A percentile compares a stretch with the other conserved stretches of the same genome.
These are phyloP conservation scores for Dexiosoma caninum DNA, from an alignment of 2,888 invertebrate species.

Conservation along the genomic window DNA sequence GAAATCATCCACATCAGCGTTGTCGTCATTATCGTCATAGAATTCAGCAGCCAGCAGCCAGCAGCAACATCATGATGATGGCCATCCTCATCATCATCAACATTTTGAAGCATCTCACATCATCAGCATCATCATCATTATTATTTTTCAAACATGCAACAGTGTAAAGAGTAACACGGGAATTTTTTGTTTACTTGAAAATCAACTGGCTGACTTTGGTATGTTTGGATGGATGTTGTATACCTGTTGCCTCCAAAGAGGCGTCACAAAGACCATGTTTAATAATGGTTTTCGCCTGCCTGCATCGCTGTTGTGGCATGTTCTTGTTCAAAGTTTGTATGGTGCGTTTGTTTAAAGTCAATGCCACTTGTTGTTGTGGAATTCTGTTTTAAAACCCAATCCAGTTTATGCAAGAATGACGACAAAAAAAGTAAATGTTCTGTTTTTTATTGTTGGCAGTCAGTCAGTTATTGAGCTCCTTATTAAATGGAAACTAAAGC, in stretches of 20 bases:
- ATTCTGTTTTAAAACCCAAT: slow-evolving; percentile 45
- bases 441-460: slow-evolving; percentile 29
- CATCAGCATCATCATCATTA: slow-evolving; percentile 35
- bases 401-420: slow-evolving; percentile 52
- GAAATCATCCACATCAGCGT: slow-evolving; percentile 47
- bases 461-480: slow-evolving; percentile 22
- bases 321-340: slow-evolving; percentile 20
- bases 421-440: slow-evolving; percentile 15
- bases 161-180: slow-evolving; percentile 62
- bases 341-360: slow-evolving; percentile 52
- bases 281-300: slow-evolving; percentile 49
- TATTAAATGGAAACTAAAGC: slow-evolving; percentile 58
- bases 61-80: slow-evolving; percentile 35
- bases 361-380: slow-evolving; percentile 65
- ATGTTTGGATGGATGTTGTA: slow-evolving; percentile 28
- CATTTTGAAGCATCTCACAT: slow-evolving; percentile 28
- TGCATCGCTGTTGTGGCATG: slow-evolving; percentile 25
- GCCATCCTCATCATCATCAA: slow-evolving; percentile 36
- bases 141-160: slow-evolving; percentile 39
- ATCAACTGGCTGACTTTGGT: slow-evolving; percentile 15
- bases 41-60: slow-evolving; percentile 15
- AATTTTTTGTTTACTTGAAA: background rate
- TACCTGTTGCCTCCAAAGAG: slow-evolving; percentile 46
- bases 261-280: slow-evolving; percentile 62
- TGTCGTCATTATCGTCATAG: slow-evolving; percentile 56